Conservation (phyloP, 2,797 vertebrate genomes). For the Melanogrammus aeglefinus region DNA sequence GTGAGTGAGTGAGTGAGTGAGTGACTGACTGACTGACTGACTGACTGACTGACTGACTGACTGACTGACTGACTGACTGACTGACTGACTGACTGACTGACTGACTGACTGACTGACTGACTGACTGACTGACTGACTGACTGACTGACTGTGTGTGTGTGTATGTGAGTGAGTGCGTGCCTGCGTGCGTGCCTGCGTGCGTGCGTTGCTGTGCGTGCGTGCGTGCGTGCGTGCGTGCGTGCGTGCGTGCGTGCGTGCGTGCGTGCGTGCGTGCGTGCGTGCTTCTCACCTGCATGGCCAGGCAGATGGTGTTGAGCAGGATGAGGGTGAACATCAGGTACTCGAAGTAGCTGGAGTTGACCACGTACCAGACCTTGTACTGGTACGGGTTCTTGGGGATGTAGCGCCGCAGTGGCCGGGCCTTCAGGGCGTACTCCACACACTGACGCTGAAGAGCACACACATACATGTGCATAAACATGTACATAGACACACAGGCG, state of each 20-base stretch:
- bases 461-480: neutral
- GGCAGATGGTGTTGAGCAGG: constrained; percentile 98
- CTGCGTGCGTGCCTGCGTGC: neutral
- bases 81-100: neutral
- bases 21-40: neutral
- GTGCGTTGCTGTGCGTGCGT: neutral
- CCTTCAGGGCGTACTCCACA: constrained; percentile 97
- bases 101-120: too few species aligned
- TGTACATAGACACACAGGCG: neutral
- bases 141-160: neutral
- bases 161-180: neutral
- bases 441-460: constrained; percentile 85
- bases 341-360: constrained; percentile 99
- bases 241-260: neutral
- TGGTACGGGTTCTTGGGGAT: constrained; percentile 99
- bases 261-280: neutral
- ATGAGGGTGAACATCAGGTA: constrained; percentile 99
- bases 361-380: constrained; percentile 99
- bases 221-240: neutral
- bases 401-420: constrained; percentile 91
- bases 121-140: too few species aligned
- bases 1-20: neutral
- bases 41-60: too few species aligned
- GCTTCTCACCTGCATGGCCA: constrained; percentile 94
- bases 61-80: neutral